Base-by-base conservation (phyloP, 2,113 vertebrate genomes). In the Ranitomeya variabilis region DNA sequence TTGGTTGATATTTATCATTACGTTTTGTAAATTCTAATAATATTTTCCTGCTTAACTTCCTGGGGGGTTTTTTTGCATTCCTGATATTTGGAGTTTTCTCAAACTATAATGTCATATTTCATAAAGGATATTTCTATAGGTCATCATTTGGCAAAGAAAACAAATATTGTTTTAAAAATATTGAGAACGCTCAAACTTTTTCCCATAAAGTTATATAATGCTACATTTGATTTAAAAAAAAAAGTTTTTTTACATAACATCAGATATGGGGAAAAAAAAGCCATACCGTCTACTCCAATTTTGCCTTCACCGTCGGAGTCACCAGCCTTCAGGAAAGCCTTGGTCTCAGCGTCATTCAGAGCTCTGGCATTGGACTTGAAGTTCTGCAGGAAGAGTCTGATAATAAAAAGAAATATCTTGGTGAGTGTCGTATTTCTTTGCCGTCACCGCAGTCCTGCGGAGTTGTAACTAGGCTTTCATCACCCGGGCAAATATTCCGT, bases 231-330 rank as follows among this genome's bases (percentile, higher is more conserved):
- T 3, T 4, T n/a, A n/a, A 45, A 45, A 5, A 45, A 45, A 45
- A 4, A 45, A 45, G 3, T 45, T 45, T 45, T n/a, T 45, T 45
- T 45, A 45, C 37, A 45, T 4, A 45, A 3, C 37, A 45, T 45
- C 37, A 45, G 37, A 45, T 45, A 45, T 45, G 37, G 37, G 37
- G n/a, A n/a, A 69, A 69, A 3, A 4, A n/a, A 71, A 15, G 1
- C 9, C 51, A 78, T 85, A 96, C 95, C 94, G 78, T 95, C 94
- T 90, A 93, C 91, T 92, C 96, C 96, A 16, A 95, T 97, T 94
- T 94, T 96, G 89, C 96, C 95, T 0, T 97, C 95, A 52, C 95
- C 94, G 87, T 96, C 95, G 2, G 91, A 91, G 89, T 97, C 96
- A 23, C 95, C 96, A 26, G 93, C 95, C 90, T 90, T 0, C 14